Evolutionary conservation across 2,113 vertebrate genomes (phyloP), one percentile per base, ranked within the genome.

Genomic region (Tragulus kanchil): DNA sequence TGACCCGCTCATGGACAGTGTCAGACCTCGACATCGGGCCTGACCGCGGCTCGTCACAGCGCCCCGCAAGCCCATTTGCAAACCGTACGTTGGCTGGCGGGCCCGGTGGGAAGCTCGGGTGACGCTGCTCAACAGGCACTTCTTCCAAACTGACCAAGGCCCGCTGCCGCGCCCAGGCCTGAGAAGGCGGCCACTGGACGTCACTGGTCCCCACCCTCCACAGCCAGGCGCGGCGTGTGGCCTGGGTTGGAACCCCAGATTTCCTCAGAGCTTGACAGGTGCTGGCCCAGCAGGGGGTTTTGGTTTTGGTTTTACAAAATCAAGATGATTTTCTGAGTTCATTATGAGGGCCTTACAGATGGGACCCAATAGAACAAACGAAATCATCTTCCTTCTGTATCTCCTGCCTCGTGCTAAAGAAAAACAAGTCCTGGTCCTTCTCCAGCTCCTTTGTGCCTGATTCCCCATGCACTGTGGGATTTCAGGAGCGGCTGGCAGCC

Each of bases 21-120:
- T 97, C 95, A 94, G 17, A 97, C 78, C 93, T 98, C 90, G 94
- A 98, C 96, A 1, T 96, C 1, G 11, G 91, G 58, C 95, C 67
- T 95, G 82, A 45, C 61, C 36, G 8, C 9, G 19, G 92, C 64
- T 95, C 31, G 79, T 97, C 71, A 1, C 78, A 6, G 31, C 78
- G 48, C 58, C 89, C 90, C 64, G 71, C 81, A 95, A 84, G 84
- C 78, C 90, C 48, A 8, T 95, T 94, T 96, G 67, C 96, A 36
- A 89, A 97, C 54, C 69, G 85, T 95, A 54, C 88, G 85, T 93
- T 54, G 4, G 67, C 91, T 25, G 59, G 89, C 48, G 31, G 95
- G 89, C 26, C 61, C 2, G 14, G 73, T 11, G 67, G 94, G 96
- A 3, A 3, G 19, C 84, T 93, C 23, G 13, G 61, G 11, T 59